Evolutionary conservation across 2,113 vertebrate species (phyloP), one percentile per base, ranked within the genome.

Genomic region (Porphyrio hochstetteri): DNA sequence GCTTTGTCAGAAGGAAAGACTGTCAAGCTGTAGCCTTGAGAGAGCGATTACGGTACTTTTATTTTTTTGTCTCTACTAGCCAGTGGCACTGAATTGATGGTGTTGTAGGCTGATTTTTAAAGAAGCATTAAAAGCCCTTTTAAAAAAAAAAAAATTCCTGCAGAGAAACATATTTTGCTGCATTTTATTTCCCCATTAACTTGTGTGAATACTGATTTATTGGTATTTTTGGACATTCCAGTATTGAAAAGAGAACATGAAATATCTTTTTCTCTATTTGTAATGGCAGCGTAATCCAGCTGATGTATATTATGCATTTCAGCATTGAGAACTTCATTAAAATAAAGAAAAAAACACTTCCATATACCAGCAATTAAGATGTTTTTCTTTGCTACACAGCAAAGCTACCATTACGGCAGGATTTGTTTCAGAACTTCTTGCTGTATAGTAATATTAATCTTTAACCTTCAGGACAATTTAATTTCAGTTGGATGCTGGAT

Each of bases 341-440:
- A 93, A 82, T 48, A 77, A 86, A 80, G n/a, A 53, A 76, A 76
- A 87, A 92, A 46, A 10, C 48, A 23, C 10, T 78, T 86, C 28
- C 6, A 55, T 23, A 68, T 44, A 33, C 16, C 8, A 91, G 31
- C 46, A 93, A 55, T 94, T 92, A 91, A 74, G 48, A 70, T 25
- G 33, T 90, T 91, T 92, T 94, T 29, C 59, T 72, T 61, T 91
- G 42, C 11, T 84, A 71, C 65, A 65, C 24, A 87, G 21, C 48
- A 91, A 87, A 93, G 55, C 29, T 71, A 71, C 12, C 33, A 46
- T 44, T 85, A 65, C 46, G 50, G 38, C 35, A 68, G 55, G 50
- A 80, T 57, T 93, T 84, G 42, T 60, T 92, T 94, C 64, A 77
- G 25, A 88, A 87, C 56, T 85, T 93, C 60, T 92, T 93, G 35